Conservation (phyloP, 2,113 vertebrate species). For the Meleagris gallopavo region DNA sequence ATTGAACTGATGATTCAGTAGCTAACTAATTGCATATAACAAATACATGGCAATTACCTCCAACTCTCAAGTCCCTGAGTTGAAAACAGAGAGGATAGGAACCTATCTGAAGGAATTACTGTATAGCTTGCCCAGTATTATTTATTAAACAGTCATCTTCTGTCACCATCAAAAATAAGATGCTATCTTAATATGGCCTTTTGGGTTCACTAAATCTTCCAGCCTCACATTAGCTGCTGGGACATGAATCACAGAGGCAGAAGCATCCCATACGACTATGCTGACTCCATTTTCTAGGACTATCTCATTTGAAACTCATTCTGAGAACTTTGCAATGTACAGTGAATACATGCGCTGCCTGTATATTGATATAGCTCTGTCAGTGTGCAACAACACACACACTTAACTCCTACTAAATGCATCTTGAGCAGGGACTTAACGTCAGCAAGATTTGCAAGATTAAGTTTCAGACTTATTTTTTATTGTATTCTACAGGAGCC, state of each 20-base stretch:
- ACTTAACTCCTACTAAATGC: background rate
- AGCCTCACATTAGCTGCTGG: background rate
- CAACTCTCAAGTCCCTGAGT: background rate
- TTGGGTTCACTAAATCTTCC: background rate
- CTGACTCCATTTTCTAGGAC: background rate
- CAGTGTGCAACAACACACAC: background rate
- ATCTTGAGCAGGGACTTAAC: background rate
- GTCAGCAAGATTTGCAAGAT: background rate
- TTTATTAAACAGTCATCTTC: background rate
- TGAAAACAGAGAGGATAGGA: background rate
- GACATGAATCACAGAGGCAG: background rate
- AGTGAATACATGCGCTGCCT: background rate
- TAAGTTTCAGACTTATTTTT: background rate
- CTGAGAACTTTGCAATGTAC: background rate
- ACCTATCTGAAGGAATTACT: background rate
- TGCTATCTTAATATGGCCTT: background rate
- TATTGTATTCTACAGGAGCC: background rate
- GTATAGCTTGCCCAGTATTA: background rate
- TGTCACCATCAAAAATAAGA: background rate
- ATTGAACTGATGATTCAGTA: background rate
- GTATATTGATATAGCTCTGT: background rate
- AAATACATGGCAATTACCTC: background rate
- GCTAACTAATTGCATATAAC: background rate
- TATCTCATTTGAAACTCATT: background rate
- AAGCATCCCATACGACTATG: background rate